phyloP scores from a whole-genome alignment of 2,797 vertebrate species.

The Hafferia zeledoni region DNA sequence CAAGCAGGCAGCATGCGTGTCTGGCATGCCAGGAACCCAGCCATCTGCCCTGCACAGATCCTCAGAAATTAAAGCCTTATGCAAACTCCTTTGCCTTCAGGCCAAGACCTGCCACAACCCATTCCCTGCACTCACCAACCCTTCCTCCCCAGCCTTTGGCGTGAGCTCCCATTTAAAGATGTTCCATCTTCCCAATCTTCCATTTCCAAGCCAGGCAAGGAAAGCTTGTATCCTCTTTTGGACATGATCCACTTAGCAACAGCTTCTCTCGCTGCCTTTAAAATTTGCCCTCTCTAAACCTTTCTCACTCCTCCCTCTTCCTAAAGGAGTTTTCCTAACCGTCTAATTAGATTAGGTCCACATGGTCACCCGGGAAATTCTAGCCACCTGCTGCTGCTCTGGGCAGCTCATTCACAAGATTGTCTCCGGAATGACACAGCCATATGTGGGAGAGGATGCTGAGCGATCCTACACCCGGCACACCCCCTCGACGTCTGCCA shows the following conservation, averaged over 20 bases:
- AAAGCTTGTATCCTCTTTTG: neutral
- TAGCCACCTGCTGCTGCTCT: neutral
- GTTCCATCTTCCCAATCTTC: neutral
- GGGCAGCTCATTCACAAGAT: neutral
- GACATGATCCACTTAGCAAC: neutral
- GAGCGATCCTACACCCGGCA: neutral
- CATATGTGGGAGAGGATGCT: neutral
- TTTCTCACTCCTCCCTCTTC: neutral
- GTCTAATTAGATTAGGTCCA: conserved; percentile 18
- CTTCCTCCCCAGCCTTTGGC: neutral
- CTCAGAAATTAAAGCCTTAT: conserved; percentile 26
- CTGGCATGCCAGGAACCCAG: neutral
- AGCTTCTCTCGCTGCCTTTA: neutral
- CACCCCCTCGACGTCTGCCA: neutral
- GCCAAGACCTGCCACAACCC: conserved; percentile 16
- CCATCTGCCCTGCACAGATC: conserved; percentile 28
- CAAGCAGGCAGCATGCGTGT: neutral
- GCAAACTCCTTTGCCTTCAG: conserved; percentile 8
- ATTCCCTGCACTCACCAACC: neutral
- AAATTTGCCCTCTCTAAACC: neutral
- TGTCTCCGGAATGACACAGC: neutral
- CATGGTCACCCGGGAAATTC: neutral
- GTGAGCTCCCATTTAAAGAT: neutral
- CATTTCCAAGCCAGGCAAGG: neutral
- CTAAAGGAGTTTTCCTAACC: neutral